Base-by-base conservation (phyloP, 64 coral and sea anemone species). In the Stichodactyla mertensii region DNA sequence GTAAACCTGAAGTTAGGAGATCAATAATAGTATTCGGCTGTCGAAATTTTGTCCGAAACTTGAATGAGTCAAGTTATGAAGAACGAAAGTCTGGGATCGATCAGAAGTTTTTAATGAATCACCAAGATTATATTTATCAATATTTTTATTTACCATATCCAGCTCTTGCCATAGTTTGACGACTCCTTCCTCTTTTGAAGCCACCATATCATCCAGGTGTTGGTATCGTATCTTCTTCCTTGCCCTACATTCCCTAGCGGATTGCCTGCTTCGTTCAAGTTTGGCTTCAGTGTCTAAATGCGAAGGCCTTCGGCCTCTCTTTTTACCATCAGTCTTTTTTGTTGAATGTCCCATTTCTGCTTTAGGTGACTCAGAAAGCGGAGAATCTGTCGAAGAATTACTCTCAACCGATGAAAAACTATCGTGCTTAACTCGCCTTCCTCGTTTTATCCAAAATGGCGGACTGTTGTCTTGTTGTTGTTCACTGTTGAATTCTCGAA, bases 251-350 rank as follows among this genome's bases (percentile, higher is more conserved):
- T 99, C 97, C 77, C 97, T 92, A 4, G 97, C 97, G 16, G 97
- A 99, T 55, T 99, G 97, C 1, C 97, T 80, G 69, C 97, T 99
- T 69, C 97, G 87, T 67, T 99, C 97, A 77, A 99, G 89, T 84
- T 99, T 99, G n/a, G 97, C 97, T 87, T 99, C 97, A 15, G 89
- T 77, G 85, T 99, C 93, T 84, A 99, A 92, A 95, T 99, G 91
- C n/a, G 97, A 92, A 12, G 97, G 97, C 82, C 91, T 92, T 90
- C 97, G 82, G 55, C 97, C 97, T 4, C 97, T 77, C 67, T 99
- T 99, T 77, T 90, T 99, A 20, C 97, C 97, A 53, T 83, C 86
- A 64, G 78, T 71, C 87, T 93, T 95, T 82, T 88, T 87, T 36
- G 55, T 52, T 74, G 89, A 74, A 85, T 87, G 88, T n/a, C n/a